These are phyloP conservation scores for Ctenicera cuprea DNA, from an alignment of 2,888 invertebrate genomes.

Conservation along the genomic window DNA sequence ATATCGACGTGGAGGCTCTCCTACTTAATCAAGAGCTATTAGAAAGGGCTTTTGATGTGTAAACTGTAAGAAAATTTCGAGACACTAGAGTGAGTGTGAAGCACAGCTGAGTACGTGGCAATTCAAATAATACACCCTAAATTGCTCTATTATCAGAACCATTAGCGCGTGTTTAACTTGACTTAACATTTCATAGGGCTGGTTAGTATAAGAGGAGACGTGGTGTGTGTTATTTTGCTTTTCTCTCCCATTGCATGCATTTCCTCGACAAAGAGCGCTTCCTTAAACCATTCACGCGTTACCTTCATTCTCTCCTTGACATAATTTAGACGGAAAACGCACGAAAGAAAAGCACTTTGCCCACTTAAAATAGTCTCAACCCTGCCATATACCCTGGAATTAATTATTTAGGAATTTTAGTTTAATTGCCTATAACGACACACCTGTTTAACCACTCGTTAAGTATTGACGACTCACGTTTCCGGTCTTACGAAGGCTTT, in stretches of 20 bases:
- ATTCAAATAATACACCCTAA: constrained; percentile 58
- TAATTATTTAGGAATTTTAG: constrained; percentile 26
- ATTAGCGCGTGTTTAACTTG: constrained; percentile 65
- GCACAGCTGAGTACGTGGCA: constrained; percentile 42
- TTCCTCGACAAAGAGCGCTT: not conserved
- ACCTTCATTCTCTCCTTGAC: not conserved
- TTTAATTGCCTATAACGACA: constrained; percentile 32
- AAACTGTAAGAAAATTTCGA: constrained; percentile 32
- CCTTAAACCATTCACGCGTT: not conserved
- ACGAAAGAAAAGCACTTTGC: not conserved
- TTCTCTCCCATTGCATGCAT: not conserved
- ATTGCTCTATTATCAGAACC: constrained; percentile 66
- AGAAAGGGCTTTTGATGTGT: constrained; percentile 22
- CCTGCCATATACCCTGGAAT: not conserved
- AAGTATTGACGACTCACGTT: constrained; percentile 36
- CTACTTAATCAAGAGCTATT: constrained; percentile 35
- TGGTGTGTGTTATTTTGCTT: constrained; percentile 26
- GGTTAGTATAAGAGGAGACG: constrained; percentile 57
- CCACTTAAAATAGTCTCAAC: not conserved
- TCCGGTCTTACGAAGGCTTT: constrained; percentile 29
- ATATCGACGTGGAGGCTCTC: constrained; percentile 22
- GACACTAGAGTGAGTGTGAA: constrained; percentile 10
- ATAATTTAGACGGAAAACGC: constrained; percentile 6
- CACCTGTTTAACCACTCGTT: constrained; percentile 30
- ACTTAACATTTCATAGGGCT: constrained; percentile 62